Evolutionary conservation across 23 tunicate species (phyloP).

Genomic region (Halocynthia aurantium): DNA sequence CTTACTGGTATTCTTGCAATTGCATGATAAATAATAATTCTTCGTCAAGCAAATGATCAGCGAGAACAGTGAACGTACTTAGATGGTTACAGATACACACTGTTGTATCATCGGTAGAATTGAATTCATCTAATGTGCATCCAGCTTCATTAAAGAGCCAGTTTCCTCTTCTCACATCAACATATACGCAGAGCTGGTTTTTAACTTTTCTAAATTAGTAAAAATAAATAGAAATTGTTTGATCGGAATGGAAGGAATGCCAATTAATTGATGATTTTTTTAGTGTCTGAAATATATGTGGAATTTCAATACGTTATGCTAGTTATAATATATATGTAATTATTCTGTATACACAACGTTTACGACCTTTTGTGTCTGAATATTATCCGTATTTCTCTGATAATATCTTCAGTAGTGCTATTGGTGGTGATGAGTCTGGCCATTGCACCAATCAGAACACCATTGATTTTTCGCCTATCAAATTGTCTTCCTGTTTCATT

Average conservation of each 20-base stretch:
- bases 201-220: constrained; percentile 15
- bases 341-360: background rate
- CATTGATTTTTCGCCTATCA: constrained; percentile 60
- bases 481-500: constrained; percentile 24
- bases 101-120: constrained; percentile 31
- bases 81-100: constrained; percentile 71
- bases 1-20: constrained; percentile 12
- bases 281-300: background rate
- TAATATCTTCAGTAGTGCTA: constrained; percentile 3
- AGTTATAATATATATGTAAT: background rate
- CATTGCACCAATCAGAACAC: constrained; percentile 63
- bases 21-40: background rate
- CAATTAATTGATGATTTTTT: background rate
- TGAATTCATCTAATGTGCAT: constrained; percentile 24
- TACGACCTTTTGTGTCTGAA: constrained; percentile 63
- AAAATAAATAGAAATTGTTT: background rate
- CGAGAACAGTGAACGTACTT: constrained; percentile 75
- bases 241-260: background rate
- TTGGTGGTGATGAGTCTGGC: constrained; percentile 17
- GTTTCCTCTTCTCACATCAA: constrained; percentile 28
- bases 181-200: constrained; percentile 48
- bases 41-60: constrained; percentile 43
- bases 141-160: constrained; percentile 65
- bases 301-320: background rate
- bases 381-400: constrained; percentile 30